A percentile compares a stretch with the other conserved stretches of the same genome.
phyloP scores from a whole-genome alignment of 2,888 invertebrate species.

The Drosophila trichaetosa region DNA sequence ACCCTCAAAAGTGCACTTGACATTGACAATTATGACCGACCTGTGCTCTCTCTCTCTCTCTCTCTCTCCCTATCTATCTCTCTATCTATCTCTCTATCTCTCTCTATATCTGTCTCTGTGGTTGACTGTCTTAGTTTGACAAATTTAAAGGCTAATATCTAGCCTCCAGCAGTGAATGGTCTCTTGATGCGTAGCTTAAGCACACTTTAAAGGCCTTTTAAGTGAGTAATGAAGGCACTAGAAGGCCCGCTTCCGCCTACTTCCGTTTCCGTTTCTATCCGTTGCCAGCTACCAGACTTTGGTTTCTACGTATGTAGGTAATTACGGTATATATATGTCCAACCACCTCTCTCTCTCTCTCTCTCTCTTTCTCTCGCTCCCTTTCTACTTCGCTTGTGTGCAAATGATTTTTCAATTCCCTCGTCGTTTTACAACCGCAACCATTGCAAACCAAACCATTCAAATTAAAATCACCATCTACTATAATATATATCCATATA shows the following conservation, averaged over 20 bases:
- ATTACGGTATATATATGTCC: neutral
- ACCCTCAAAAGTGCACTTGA: conserved; percentile 44
- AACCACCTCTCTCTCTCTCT: neutral
- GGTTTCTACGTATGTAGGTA: neutral
- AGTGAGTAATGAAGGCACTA: conserved; percentile 28
- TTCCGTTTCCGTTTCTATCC: neutral
- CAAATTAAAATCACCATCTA: neutral
- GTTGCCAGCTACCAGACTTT: conserved; percentile 23
- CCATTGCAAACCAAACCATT: neutral
- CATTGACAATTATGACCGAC: conserved; percentile 75
- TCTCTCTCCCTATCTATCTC: neutral
- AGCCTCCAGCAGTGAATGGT: conserved; percentile 11
- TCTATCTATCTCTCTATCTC: accelerated
- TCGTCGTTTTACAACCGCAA: neutral
- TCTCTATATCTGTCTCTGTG: no score
- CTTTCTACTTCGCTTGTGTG: neutral
- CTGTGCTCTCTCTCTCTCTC: conserved; percentile 19
- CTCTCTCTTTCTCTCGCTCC: neutral
- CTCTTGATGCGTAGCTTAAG: conserved; percentile 28
- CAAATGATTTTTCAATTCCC: conserved; percentile 12
- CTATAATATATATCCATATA: neutral
- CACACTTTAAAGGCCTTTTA: conserved; percentile 38
- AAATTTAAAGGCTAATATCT: conserved; percentile 23
- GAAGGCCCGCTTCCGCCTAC: neutral
- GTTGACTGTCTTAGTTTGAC: conserved; percentile 7